These are phyloP conservation scores for Epizoanthus illoricatus DNA, from an alignment of 92 coral and sea anemone species.

Conservation along the genomic window DNA sequence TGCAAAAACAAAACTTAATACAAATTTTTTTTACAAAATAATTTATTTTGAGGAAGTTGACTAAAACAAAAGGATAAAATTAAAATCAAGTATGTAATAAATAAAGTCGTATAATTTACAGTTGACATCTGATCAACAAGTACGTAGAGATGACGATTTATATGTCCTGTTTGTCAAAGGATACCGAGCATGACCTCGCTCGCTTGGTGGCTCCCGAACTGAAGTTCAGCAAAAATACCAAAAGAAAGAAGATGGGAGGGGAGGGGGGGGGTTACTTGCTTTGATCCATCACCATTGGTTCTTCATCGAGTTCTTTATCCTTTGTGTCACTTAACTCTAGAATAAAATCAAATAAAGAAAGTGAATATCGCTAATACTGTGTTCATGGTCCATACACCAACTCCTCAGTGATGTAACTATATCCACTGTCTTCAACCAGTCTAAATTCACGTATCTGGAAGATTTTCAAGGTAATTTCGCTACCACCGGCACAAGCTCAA, in stretches of 20 bases:
- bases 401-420: no score
- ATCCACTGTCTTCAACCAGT: no score
- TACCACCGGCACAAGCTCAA: no score
- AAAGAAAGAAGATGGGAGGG: not conserved
- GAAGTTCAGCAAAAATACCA: no score
- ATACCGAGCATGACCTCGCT: no score
- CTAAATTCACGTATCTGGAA: no score
- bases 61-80: not conserved
- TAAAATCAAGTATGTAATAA: conserved; percentile 2
- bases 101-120: not conserved
- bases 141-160: not conserved
- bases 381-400: no score
- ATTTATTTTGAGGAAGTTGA: not conserved
- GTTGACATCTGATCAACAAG: not conserved
- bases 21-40: not conserved
- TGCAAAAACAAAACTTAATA: not conserved
- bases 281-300: conserved; percentile 4
- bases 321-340: not conserved
- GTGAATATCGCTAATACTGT: no score
- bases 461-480: no score
- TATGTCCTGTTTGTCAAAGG: not conserved
- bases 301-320: not conserved
- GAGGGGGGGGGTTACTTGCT: not conserved
- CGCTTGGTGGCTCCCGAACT: no score
- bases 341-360: not conserved